Conservation (phyloP, 2,113 vertebrate genomes). For the Empidonax traillii region DNA sequence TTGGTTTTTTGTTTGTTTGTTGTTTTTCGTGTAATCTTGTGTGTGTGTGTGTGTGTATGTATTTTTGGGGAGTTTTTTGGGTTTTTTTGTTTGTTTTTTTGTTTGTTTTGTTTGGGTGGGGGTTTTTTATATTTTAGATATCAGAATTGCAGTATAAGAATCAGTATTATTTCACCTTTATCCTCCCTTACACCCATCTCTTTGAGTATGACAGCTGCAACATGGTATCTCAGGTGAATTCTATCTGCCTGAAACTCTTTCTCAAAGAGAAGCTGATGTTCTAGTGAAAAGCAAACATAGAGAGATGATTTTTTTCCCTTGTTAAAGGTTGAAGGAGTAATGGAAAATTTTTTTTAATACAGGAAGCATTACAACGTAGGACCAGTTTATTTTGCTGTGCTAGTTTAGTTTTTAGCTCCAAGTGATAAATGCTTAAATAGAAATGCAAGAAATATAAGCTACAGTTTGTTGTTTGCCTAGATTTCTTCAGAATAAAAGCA, state of each 20-base stretch:
- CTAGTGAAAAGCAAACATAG: not conserved
- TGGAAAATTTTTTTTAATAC: not conserved
- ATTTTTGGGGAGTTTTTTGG: not conserved
- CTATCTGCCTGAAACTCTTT: not conserved
- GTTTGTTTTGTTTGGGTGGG: too few species aligned
- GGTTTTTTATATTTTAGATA: not conserved
- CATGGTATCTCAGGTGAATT: not conserved
- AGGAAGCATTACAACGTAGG: not conserved
- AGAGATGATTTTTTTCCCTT: not conserved
- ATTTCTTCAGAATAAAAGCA: not conserved
- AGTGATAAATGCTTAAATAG: not conserved
- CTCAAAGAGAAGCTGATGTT: not conserved
- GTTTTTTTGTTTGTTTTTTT: too few species aligned
- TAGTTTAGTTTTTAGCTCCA: not conserved
- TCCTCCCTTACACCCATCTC: accelerated
- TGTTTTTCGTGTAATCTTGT: too few species aligned
- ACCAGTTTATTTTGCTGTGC: not conserved
- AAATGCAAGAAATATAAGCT: not conserved
- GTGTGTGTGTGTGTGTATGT: too few species aligned
- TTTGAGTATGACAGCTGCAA: not conserved
- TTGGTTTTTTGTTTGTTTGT: too few species aligned
- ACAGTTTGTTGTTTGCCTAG: not conserved
- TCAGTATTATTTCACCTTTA: not conserved
- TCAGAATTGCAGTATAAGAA: not conserved
- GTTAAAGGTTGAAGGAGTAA: not conserved